phyloP scores from a whole-genome alignment of 1,140 invertebrate genomes.

The Drosophila ohnishii region DNA sequence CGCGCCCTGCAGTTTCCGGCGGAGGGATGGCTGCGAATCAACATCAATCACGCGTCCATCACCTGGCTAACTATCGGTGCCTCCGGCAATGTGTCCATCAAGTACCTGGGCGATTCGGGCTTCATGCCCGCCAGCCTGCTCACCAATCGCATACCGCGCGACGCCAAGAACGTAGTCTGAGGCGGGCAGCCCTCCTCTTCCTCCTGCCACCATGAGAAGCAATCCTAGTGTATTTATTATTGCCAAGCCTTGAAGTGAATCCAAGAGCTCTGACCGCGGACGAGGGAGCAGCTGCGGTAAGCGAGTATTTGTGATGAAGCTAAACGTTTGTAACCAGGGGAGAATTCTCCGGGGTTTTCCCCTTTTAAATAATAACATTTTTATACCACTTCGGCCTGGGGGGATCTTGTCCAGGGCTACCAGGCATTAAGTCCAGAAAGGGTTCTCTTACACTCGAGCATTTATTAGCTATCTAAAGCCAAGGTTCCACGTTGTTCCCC shows the following conservation, averaged over 20 bases:
- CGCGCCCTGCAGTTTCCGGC: slow-evolving; percentile 98
- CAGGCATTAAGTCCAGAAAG: not conserved
- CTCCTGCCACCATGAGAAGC: slow-evolving; percentile 7
- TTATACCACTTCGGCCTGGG: slow-evolving; percentile 8
- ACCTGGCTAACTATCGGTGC: slow-evolving; percentile 95
- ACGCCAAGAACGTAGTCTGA: slow-evolving; percentile 74
- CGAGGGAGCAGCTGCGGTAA: not conserved
- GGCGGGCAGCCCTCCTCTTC: not conserved
- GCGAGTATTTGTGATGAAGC: slow-evolving; percentile 8
- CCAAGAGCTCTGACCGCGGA: not conserved
- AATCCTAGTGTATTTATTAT: slow-evolving; percentile 29
- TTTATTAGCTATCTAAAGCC: not conserved
- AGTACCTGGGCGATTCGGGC: slow-evolving; percentile 93
- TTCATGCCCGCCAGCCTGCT: slow-evolving; percentile 87
- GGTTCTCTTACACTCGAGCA: not conserved
- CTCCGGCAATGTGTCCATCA: slow-evolving; percentile 92
- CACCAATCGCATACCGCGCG: slow-evolving; percentile 74
- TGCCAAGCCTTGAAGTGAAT: slow-evolving; percentile 34
- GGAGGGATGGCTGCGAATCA: slow-evolving; percentile 97
- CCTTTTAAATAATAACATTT: slow-evolving; percentile 17
- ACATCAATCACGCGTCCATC: slow-evolving; percentile 95
- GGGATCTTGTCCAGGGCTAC: not conserved
- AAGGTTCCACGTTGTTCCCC: not conserved
- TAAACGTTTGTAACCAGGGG: not conserved
- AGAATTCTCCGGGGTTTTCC: not conserved